Percentiles rank a stretch among this genome's conserved stretches.
Evolutionary conservation across 2,797 vertebrate species (phyloP).

Genomic region (Tapera naevia): DNA sequence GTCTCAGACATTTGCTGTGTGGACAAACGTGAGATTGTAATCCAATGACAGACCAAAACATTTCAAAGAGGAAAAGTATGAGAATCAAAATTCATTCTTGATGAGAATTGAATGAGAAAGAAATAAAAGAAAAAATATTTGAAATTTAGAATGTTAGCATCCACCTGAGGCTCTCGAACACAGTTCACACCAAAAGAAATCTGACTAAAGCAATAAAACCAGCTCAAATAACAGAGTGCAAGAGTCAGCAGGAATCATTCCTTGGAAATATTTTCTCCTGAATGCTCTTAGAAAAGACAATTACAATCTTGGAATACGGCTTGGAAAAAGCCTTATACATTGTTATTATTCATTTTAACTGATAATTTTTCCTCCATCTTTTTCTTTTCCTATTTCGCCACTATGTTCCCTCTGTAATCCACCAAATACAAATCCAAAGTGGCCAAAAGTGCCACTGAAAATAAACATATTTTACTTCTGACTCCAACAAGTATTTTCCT

Average conservation of each 20-base stretch:
- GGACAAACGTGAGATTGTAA: neutral
- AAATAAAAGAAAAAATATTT: neutral
- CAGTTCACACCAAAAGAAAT: accelerated
- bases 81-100: neutral
- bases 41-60: neutral
- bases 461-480: neutral
- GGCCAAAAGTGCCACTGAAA: neutral
- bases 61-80: neutral
- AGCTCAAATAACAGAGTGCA: neutral
- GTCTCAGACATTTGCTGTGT: neutral
- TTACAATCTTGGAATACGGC: neutral
- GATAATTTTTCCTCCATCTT: neutral
- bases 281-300: neutral
- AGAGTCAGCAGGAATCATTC: neutral
- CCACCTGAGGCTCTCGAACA: neutral
- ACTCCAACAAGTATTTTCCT: neutral
- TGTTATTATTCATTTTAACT: neutral
- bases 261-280: neutral
- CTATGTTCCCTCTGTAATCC: neutral
- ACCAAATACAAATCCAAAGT: neutral
- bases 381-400: neutral
- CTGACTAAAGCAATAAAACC: neutral
- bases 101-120: neutral
- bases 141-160: neutral
- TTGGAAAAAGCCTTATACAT: neutral